These are phyloP conservation scores for Hycleus phaleratus DNA, from an alignment of 1,140 invertebrate genomes.

Conservation along the genomic window DNA sequence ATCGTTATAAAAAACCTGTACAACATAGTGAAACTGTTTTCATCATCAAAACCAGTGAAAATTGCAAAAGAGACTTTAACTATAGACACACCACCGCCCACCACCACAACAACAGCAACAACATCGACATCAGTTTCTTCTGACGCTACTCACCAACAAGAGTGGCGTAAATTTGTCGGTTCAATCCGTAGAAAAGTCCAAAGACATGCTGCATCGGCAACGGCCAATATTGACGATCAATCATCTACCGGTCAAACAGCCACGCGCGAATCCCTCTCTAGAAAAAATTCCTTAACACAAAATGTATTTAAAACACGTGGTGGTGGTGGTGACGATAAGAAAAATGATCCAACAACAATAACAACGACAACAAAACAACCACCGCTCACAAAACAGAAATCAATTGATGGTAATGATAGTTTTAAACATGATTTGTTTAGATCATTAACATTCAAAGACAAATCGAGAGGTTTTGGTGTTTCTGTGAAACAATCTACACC, in stretches of 20 bases:
- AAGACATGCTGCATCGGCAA: conserved; percentile 9
- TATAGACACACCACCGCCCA: not conserved
- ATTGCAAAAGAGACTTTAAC: conserved; percentile 35
- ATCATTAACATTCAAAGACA: conserved; percentile 28
- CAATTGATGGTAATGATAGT: conserved; percentile 21
- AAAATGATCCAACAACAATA: conserved; percentile 22
- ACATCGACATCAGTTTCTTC: conserved; percentile 4
- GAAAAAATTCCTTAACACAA: conserved; percentile 39
- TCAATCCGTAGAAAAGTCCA: conserved; percentile 29
- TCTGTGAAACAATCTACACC: conserved; percentile 26
- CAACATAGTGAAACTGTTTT: conserved; percentile 35
- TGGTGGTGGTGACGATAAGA: no score
- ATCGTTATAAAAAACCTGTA: conserved; percentile 24
- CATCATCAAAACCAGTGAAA: conserved; percentile 27
- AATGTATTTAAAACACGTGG: conserved; percentile 24
- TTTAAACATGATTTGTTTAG: conserved; percentile 25
- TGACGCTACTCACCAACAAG: conserved; percentile 29
- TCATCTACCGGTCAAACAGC: conserved; percentile 15
- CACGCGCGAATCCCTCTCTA: conserved; percentile 26
- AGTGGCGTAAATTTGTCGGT: conserved; percentile 39
- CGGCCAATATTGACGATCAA: conserved; percentile 10
- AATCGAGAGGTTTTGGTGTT: conserved; percentile 25
- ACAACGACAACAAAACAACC: conserved; percentile 21
- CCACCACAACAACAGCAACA: no score
- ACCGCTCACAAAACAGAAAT: conserved; percentile 29